Evolutionary conservation across 2,888 invertebrate species (phyloP).

Genomic region (Alloscopus bannaensis): DNA sequence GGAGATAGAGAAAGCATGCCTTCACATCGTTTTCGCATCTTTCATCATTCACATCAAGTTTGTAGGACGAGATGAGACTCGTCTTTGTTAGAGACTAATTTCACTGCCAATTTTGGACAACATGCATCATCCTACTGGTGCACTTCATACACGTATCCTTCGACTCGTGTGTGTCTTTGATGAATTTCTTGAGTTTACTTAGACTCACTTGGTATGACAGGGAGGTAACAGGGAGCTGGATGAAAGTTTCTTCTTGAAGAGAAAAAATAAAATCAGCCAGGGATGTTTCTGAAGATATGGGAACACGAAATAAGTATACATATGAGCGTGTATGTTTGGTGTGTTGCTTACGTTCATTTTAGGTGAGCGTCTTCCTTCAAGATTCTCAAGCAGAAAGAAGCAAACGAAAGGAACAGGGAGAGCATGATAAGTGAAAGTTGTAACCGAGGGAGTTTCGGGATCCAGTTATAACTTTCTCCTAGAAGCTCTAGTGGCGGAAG

Average conservation of each 20-base stretch:
- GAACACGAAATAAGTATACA: conserved; percentile 6
- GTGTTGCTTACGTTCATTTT: not conserved
- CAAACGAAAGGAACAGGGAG: conserved; percentile 51
- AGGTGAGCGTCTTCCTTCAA: conserved; percentile 3
- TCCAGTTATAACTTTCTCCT: conserved; percentile 61
- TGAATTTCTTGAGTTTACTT: conserved; percentile 57
- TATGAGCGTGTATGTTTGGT: not conserved
- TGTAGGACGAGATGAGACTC: not conserved
- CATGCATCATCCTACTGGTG: conserved; percentile 50
- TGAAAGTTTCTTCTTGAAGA: conserved; percentile 18
- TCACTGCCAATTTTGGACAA: conserved; percentile 38
- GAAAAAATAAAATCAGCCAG: conserved; percentile 39
- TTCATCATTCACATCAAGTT: not conserved
- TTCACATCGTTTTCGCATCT: not conserved
- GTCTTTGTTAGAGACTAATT: not conserved
- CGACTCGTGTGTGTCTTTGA: conserved; percentile 54
- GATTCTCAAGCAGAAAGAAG: conserved; percentile 48
- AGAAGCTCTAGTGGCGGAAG: conserved; percentile 38
- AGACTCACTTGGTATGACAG: conserved; percentile 61
- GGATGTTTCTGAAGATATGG: conserved; percentile 41
- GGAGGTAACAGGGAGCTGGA: conserved; percentile 50
- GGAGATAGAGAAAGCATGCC: too few relatives aligned
- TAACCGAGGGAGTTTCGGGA: conserved; percentile 25
- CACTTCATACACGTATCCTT: conserved; percentile 22
- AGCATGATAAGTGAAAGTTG: conserved; percentile 65